Base-by-base conservation (phyloP, 2,797 vertebrate genomes). In the Otolemur crassicaudatus region DNA sequence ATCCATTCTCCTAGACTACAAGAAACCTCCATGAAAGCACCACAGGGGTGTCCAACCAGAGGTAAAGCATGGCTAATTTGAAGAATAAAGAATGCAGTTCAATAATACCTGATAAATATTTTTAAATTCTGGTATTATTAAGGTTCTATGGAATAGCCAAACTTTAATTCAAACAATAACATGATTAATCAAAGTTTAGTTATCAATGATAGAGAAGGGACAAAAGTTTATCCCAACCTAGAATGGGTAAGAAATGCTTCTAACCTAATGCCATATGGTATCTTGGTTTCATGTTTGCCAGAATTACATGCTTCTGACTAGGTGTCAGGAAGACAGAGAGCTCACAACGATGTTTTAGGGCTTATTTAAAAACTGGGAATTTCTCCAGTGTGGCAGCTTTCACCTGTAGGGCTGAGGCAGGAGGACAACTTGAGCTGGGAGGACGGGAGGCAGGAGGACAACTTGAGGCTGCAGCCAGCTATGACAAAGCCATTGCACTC, bases 331-430 rank as follows among this genome's bases (percentile, higher is more conserved):
- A 65, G 46, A 53, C 19, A 46, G 53, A 60, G 14, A 46, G 2
- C 6, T 93, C 40, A 80, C 0, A 61, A 29, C 60, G 79, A 46
- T 88, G 37, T 31, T 80, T 5, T 25, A 95, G 40, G 5, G n/a
- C 31, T 92, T 81, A 37, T 58, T 94, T 89, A 87, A 82, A 90
- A 76, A 16, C 27, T 11, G 23, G 58, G 88, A 12, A 89, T 93
- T 69, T 7, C 6, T 29, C 63, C 6, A 14, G 2, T 3, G 29
- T 65, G 63, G 63, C 7, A 14, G 63, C 12, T 65, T 6, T 65
- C 27, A 31, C 61, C 27, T 2, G 27, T 65, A 17, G 16, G 63
- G 14, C 63, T 65, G 16, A 65, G 29, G 14, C 63, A 17, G 14
- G 29, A 31, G 63, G 29, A 65, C 31, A 2, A 31, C 29, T 65